Conservation (phyloP, 1,140 invertebrate genomes). For the Procambarus virginalis region DNA sequence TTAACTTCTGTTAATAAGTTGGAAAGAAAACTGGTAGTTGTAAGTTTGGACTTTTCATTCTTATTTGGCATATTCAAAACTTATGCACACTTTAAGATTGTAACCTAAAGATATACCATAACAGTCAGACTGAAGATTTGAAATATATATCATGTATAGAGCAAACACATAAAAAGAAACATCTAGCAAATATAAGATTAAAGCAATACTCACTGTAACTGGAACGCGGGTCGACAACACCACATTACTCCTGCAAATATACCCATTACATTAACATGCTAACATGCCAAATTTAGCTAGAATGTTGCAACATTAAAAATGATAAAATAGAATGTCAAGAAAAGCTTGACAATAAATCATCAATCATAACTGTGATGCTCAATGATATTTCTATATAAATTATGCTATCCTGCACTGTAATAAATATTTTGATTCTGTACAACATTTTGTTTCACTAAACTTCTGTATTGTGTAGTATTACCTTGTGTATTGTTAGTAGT, state of each 20-base stretch:
- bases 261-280: neutral
- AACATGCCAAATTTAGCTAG: neutral
- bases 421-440: no score
- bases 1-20: neutral
- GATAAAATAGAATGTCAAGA: neutral
- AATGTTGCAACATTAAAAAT: neutral
- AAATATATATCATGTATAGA: neutral
- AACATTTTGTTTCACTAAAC: no score
- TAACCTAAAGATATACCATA: neutral
- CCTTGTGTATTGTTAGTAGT: no score
- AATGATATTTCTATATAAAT: no score
- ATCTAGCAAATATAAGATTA: neutral
- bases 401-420: no score
- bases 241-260: slow-evolving; percentile 41
- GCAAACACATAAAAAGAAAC: neutral
- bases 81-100: neutral
- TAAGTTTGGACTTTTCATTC: neutral
- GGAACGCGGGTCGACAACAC: slow-evolving; percentile 54
- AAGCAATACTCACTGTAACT: slow-evolving; percentile 43
- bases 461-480: no score
- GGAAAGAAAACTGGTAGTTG: neutral
- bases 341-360: neutral
- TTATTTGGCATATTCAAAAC: neutral
- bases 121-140: neutral
- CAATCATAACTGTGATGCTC: neutral